phyloP scores from a whole-genome alignment of 2,888 invertebrate genomes.

The Rhingia campestris region DNA sequence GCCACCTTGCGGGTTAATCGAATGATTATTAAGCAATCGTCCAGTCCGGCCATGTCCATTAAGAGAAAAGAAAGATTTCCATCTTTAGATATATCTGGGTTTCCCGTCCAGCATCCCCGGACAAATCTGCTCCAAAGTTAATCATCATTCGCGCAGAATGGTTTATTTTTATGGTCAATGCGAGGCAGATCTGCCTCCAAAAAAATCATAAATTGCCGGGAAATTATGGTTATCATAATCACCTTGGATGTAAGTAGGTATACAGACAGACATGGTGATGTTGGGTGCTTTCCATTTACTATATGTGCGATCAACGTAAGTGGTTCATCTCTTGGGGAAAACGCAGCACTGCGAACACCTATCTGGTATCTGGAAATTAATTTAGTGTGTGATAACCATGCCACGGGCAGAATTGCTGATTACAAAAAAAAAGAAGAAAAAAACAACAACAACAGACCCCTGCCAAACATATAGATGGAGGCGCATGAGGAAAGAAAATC shows the following conservation, averaged over 20 bases:
- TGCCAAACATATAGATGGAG: slow-evolving; percentile 4
- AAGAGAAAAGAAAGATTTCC: slow-evolving; percentile 73
- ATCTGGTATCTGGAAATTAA: slow-evolving; percentile 46
- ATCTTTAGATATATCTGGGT: slow-evolving; percentile 47
- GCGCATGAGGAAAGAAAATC: slow-evolving; percentile 39
- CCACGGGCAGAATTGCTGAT: slow-evolving; percentile 58
- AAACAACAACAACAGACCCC: neutral
- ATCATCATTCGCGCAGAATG: slow-evolving; percentile 70
- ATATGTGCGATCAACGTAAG: slow-evolving; percentile 29
- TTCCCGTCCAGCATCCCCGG: slow-evolving; percentile 1
- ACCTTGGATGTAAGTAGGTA: slow-evolving; percentile 65
- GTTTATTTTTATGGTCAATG: slow-evolving; percentile 72
- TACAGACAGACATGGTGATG: neutral
- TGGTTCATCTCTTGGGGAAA: slow-evolving; percentile 46
- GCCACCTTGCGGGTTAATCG: slow-evolving; percentile 66
- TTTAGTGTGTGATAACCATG: slow-evolving; percentile 74
- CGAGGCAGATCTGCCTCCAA: slow-evolving; percentile 70
- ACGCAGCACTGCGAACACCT: neutral
- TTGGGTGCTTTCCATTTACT: slow-evolving; percentile 51
- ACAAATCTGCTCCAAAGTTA: slow-evolving; percentile 53
- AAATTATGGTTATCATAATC: slow-evolving; percentile 74
- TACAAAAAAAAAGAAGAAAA: slow-evolving; percentile 48
- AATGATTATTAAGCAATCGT: slow-evolving; percentile 74
- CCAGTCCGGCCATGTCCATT: slow-evolving; percentile 43
- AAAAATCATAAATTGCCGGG: slow-evolving; percentile 73